Percentiles rank a stretch among this genome's conserved stretches.
Evolutionary conservation across 2,797 vertebrate species (phyloP).

Genomic region (Protosalanx chinensis): DNA sequence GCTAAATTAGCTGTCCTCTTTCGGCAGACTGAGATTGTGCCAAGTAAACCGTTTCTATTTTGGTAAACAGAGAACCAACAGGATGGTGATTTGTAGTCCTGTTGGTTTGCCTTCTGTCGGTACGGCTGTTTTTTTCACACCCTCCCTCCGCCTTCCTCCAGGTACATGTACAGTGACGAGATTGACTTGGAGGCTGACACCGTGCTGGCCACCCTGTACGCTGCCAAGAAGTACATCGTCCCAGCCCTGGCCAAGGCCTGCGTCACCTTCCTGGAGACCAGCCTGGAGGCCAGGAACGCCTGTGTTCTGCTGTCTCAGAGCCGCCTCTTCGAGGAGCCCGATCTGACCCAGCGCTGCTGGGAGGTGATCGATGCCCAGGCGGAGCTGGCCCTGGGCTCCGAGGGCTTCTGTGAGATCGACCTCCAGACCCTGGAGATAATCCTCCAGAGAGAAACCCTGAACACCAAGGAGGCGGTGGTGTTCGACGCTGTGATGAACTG

Average conservation of each 20-base stretch:
- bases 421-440: constrained; percentile 89
- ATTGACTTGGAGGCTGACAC: constrained; percentile 95
- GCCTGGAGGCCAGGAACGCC: constrained; percentile 93
- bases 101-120: constrained; percentile 2
- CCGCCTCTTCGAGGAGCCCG: constrained; percentile 93
- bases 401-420: constrained; percentile 95
- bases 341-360: constrained; percentile 95
- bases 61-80: constrained; percentile 1
- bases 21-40: constrained; percentile 2
- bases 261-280: constrained; percentile 93
- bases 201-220: constrained; percentile 92
- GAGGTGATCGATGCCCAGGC: constrained; percentile 98
- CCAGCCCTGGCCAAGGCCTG: constrained; percentile 91
- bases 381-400: constrained; percentile 88
- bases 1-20: constrained; percentile 24
- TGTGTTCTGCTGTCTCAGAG: constrained; percentile 97
- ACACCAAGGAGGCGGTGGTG: constrained; percentile 89
- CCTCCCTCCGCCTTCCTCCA: constrained; percentile 43
- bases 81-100: constrained; percentile 18
- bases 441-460: constrained; percentile 87
- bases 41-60: constrained; percentile 21
- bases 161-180: constrained; percentile 98
- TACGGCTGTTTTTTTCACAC: not conserved
- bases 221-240: constrained; percentile 98
- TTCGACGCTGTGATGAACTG: constrained; percentile 89